These are phyloP conservation scores for western clawed frog (Xenopus tropicalis) DNA, from an alignment of 2,113 vertebrate species.

Conservation along the genomic window DNA sequence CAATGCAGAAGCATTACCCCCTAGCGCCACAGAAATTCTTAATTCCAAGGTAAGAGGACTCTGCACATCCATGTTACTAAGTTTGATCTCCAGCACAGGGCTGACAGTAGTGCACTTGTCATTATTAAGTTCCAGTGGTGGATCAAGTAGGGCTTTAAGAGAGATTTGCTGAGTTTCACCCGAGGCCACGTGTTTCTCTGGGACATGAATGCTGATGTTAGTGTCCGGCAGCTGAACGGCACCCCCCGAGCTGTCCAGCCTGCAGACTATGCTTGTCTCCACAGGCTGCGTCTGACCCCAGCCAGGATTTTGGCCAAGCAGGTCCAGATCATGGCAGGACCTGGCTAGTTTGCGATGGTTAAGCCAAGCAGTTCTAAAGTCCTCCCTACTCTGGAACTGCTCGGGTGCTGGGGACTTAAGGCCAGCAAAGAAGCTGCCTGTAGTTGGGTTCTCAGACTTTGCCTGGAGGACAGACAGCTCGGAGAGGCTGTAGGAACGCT, in stretches of 20 bases:
- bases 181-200: constrained; percentile 79
- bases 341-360: constrained; percentile 90
- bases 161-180: constrained; percentile 91
- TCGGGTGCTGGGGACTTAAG: constrained; percentile 89
- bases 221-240: constrained; percentile 89
- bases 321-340: constrained; percentile 91
- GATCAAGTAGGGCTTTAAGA: constrained; percentile 87
- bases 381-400: constrained; percentile 92
- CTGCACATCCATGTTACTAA: constrained; percentile 89
- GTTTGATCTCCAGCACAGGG: constrained; percentile 89
- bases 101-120: constrained; percentile 86
- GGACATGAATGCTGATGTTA: constrained; percentile 82
- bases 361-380: constrained; percentile 90
- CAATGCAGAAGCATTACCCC: constrained; percentile 66
- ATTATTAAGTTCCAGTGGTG: constrained; percentile 86
- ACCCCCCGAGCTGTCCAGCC: constrained; percentile 85
- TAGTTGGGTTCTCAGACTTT: constrained; percentile 57
- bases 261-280: constrained; percentile 89
- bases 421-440: constrained; percentile 70
- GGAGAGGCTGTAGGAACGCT: constrained; percentile 92
- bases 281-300: constrained; percentile 96
- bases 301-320: constrained; percentile 88
- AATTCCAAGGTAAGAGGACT: constrained; percentile 81
- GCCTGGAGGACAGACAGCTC: constrained; percentile 89
- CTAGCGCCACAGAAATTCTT: constrained; percentile 85